These are phyloP conservation scores for Metacarcinus magister DNA, from an alignment of 2,888 invertebrate genomes.

Conservation along the genomic window DNA sequence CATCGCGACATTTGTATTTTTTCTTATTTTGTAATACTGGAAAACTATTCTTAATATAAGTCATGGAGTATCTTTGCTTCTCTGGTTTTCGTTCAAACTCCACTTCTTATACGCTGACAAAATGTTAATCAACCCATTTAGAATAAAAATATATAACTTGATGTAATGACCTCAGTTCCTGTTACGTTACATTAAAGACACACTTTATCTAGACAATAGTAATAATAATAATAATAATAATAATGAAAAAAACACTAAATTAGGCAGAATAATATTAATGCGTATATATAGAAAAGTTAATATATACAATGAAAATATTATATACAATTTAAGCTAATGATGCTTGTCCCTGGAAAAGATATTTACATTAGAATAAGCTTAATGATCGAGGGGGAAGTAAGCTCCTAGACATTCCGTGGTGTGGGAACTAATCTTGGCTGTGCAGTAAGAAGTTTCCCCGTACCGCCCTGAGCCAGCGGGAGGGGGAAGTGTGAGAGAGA, in stretches of 20 bases:
- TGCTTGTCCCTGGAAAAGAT: constrained; percentile 40
- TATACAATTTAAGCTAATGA: background rate
- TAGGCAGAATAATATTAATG: background rate
- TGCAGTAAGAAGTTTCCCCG: constrained; percentile 32
- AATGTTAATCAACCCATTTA: background rate
- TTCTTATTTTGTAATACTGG: background rate
- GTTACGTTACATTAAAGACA: background rate
- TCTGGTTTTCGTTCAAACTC: background rate
- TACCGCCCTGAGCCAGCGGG: constrained; percentile 15
- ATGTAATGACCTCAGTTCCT: background rate
- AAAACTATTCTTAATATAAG: background rate
- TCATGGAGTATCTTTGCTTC: background rate
- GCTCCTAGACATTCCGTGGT: constrained; percentile 46
- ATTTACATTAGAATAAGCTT: constrained; percentile 50
- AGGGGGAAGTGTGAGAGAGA: background rate
- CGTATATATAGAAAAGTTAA: background rate
- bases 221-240: too few relatives aligned
- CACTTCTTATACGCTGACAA: background rate
- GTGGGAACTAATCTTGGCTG: constrained; percentile 49
- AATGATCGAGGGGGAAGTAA: constrained; percentile 29
- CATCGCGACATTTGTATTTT: background rate
- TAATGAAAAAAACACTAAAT: background rate
- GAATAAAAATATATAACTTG: background rate
- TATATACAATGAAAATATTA: constrained; percentile 54
- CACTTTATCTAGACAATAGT: background rate